phyloP scores from a whole-genome alignment of 1,140 invertebrate genomes.

The Lamellibrachia luymesi region DNA sequence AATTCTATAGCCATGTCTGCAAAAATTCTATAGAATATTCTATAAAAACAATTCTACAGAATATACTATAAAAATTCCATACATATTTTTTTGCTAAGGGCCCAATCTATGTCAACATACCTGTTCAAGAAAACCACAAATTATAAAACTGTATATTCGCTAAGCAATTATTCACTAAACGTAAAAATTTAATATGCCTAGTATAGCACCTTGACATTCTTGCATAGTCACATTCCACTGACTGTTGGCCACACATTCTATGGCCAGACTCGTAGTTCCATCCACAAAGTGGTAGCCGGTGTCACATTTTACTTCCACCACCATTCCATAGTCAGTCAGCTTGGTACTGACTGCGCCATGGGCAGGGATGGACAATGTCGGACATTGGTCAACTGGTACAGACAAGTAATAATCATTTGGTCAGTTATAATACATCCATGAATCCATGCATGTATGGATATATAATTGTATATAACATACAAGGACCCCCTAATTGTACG shows the following conservation, averaged over 20 bases:
- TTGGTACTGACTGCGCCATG: neutral
- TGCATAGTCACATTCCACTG: neutral
- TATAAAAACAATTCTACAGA: no score
- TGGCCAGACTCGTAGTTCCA: neutral
- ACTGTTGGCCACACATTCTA: neutral
- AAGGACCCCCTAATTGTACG: no score
- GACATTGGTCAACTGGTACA: neutral
- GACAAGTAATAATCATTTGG: neutral
- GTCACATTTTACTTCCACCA: neutral
- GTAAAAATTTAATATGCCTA: no score
- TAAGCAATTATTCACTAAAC: no score
- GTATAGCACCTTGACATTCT: neutral
- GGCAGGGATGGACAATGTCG: neutral
- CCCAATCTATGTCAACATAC: no score
- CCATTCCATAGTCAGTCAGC: neutral
- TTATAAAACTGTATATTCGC: no score
- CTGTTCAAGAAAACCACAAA: no score
- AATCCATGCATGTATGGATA: neutral
- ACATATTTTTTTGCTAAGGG: no score
- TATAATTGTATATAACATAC: no score
- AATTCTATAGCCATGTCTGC: no score
- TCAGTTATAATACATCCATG: neutral
- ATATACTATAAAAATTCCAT: no score
- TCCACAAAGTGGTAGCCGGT: neutral
- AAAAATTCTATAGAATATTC: no score